Evolutionary conservation across 2,797 vertebrate species (phyloP), one percentile per base, ranked within the genome.

Genomic region (Pseudomugil tenellus): DNA sequence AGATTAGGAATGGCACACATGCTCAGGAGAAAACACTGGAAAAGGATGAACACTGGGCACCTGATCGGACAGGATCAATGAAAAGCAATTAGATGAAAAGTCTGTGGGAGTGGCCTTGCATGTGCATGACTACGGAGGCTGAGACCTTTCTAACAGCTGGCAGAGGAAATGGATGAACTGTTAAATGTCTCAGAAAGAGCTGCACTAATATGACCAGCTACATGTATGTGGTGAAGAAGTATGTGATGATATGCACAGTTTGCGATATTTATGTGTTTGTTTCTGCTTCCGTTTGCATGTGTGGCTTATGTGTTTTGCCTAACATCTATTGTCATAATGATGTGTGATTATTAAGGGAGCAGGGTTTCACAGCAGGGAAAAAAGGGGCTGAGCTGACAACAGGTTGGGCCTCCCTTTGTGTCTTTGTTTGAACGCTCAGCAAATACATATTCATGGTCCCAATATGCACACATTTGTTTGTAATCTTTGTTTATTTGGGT

Each of bases 1-100:
- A 85, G 86, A 91, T 92, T 74, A 74, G 69, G 76, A 63, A 70
- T 81, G 88, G 86, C 91, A 85, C 81, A 63, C 72, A 66, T 34
- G 72, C 77, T 85, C 74, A 72, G 78, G 85, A 90, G 81, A 83
- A 76, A 31, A 77, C 43, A 41, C 63, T 41, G 63, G 85, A 87
- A 91, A 93, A 84, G 89, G 87, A 94, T 94, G 91, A 92, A 85
- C 88, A 84, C 77, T 35, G 83, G 82, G 75, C 88, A 88, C 90
- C 90, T 89, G 91, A 91, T 90, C 67, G 76, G 92, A 93, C 92
- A 93, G 90, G 87, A 94, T 94, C 93, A 90, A 94, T 94, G 87
- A 91, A 92, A 94, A 92, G 88, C 89, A 92, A 94, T 94, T 94
- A 92, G 88, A 91, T 83, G 90, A 92, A 83, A 83, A 84, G 81